Conservation (phyloP, 2,888 invertebrate species). For the Hydrotaea cyrtoneurina region DNA sequence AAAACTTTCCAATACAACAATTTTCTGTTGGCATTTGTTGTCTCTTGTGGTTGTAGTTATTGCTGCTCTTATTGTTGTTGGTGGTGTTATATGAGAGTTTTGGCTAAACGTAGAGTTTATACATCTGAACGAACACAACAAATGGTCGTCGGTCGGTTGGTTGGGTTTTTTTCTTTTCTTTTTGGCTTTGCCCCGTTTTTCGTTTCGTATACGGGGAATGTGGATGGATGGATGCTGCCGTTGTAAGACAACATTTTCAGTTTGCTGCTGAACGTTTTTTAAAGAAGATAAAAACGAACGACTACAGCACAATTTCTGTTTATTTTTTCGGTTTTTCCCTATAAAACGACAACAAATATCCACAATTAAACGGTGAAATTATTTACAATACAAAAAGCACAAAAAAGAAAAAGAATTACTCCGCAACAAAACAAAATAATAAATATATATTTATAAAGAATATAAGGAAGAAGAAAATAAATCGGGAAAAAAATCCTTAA, state of each 20-base stretch:
- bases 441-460: not conserved
- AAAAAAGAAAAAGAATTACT: not conserved
- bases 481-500: not conserved
- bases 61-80: constrained; percentile 14
- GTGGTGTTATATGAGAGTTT: constrained; percentile 53
- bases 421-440: not conserved
- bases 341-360: constrained; percentile 15
- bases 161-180: too few relatives aligned
- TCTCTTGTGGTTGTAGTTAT: constrained; percentile 12
- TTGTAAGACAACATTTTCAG: constrained; percentile 66
- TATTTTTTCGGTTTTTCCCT: constrained; percentile 6
- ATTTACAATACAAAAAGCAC: not conserved
- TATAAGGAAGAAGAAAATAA: not conserved
- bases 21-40: constrained; percentile 39
- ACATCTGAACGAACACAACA: constrained; percentile 53
- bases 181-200: constrained; percentile 4
- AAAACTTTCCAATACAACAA: constrained; percentile 58
- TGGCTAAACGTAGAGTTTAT: constrained; percentile 44
- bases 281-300: constrained; percentile 60
- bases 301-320: not conserved
- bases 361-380: constrained; percentile 12
- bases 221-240: constrained; percentile 51
- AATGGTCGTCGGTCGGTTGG: constrained; percentile 46
- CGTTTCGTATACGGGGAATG: constrained; percentile 43
- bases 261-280: constrained; percentile 66